These are phyloP conservation scores for Xanthia icteritia DNA, from an alignment of 2,888 invertebrate genomes.

Conservation along the genomic window DNA sequence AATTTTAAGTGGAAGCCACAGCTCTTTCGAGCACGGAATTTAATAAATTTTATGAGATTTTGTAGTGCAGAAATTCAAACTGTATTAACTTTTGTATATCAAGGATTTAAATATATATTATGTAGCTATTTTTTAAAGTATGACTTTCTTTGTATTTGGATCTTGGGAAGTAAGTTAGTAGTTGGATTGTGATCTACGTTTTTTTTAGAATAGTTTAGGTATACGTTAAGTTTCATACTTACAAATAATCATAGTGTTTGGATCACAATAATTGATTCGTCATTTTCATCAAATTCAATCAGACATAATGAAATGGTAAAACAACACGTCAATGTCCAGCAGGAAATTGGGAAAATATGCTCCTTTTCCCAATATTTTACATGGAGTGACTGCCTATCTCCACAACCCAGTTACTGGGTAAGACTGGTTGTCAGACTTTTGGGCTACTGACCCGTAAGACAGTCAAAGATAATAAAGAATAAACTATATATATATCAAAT, in stretches of 20 bases:
- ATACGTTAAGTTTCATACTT: not conserved
- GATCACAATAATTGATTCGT: not conserved
- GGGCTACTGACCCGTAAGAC: not conserved
- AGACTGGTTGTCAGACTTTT: not conserved
- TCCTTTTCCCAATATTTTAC: not conserved
- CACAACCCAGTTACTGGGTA: not conserved
- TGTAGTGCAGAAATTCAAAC: conserved; percentile 57
- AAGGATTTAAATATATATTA: not conserved
- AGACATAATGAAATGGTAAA: not conserved
- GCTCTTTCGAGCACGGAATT: conserved; percentile 74
- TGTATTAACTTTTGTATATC: conserved; percentile 11
- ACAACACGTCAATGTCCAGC: not conserved
- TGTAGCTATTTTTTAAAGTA: not conserved
- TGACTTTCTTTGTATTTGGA: too few relatives aligned
- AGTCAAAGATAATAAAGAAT: not conserved
- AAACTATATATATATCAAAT: not conserved
- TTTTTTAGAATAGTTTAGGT: not conserved
- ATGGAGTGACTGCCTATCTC: not conserved
- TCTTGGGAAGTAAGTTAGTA: not conserved
- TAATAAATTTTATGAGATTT: conserved; percentile 81
- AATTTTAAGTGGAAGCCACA: conserved; percentile 72
- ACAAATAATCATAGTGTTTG: not conserved
- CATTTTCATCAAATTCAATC: not conserved
- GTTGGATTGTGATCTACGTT: not conserved
- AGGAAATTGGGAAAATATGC: not conserved